Evolutionary conservation across 2,113 vertebrate species (phyloP).

Genomic region (Ramphastos sulfuratus): DNA sequence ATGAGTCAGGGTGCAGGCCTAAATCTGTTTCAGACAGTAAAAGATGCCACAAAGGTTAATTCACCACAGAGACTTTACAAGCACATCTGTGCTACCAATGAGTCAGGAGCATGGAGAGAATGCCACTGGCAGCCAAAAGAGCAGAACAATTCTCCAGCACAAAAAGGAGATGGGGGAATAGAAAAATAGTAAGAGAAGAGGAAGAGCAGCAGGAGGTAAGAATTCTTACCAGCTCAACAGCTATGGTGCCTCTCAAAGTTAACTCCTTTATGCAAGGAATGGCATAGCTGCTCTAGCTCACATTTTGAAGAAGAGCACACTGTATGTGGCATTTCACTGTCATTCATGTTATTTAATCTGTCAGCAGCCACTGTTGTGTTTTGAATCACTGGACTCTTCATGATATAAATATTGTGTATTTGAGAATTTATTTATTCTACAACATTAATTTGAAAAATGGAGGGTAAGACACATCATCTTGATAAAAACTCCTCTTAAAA

Average conservation of each 20-base stretch:
- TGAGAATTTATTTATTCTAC: background rate
- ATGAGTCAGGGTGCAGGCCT: background rate
- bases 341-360: background rate
- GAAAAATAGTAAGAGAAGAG: background rate
- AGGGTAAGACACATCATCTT: accelerated
- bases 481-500: background rate
- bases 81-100: background rate
- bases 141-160: accelerated
- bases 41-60: background rate
- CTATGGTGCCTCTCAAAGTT: background rate
- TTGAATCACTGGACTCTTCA: background rate
- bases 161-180: background rate
- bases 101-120: background rate
- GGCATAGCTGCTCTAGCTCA: background rate
- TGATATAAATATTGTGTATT: background rate
- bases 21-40: background rate
- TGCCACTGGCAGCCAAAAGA: background rate
- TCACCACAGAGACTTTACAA: background rate
- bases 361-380: background rate
- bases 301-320: background rate
- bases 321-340: background rate
- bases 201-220: background rate
- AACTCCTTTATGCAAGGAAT: background rate
- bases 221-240: background rate
- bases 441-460: background rate